Base-by-base conservation (phyloP, 2,888 invertebrate genomes). In the Erannis defoliaria region DNA sequence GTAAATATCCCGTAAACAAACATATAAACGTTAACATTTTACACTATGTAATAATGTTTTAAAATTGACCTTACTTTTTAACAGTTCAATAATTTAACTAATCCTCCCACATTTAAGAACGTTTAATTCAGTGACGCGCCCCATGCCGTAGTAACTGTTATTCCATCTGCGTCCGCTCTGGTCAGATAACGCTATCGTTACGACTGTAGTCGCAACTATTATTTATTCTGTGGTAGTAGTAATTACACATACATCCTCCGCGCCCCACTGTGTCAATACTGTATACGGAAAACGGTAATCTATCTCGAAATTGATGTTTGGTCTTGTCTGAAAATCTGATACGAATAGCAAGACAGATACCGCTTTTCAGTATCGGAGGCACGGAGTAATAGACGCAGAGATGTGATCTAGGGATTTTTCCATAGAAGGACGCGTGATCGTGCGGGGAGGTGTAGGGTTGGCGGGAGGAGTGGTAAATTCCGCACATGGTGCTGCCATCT, bases 161-260 rank as follows among this genome's bases (percentile, higher is more conserved):
- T 5, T 10, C 5, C 9, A 45, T 38, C 26, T 40, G 29, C 19
- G 37, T 16, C 56, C 40, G 16, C 26, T 46, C 68, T 46, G 48
- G 21, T 50, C 67, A 66, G 81, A 81, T 81, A 81, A 81, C 68
- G 33, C 40, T 81, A 81, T 81, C 78, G 67, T 64, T 23, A 35
- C 9, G 14, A 49, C 8, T 62, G 54, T 55, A 71, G 62, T 72
- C 51, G 76, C n/a, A n/a, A n/a, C n/a, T n/a, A n/a, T n/a, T n/a
- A n/a, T n/a, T n/a, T n/a, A n/a, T n/a, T n/a, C n/a, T n/a, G n/a
- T n/a, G n/a, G 54, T 55, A 71, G 62, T 72, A 49, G 76, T 77
- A 75, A 77, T 73, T 74, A 72, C 72, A 73, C 73, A 77, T 76
- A 75, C 78, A 74, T 78, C 78, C 78, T 80, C 77, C 65, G 57